These are phyloP conservation scores for Microctenopoma steveboyesi DNA, from an alignment of 2,797 vertebrate species.

Conservation along the genomic window DNA sequence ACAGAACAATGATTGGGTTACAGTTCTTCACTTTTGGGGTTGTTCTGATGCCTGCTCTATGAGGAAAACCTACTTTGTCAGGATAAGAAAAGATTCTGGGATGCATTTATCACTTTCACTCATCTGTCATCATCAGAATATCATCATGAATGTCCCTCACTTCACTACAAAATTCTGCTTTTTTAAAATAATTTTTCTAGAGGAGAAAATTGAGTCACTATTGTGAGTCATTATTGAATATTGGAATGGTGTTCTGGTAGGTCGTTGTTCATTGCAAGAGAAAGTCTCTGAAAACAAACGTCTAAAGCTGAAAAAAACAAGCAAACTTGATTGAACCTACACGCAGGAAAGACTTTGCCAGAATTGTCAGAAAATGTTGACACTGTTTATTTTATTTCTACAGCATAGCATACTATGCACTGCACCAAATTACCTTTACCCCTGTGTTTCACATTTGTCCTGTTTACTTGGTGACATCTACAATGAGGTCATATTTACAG, in stretches of 20 bases:
- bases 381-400: conserved; percentile 20
- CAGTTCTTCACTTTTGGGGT: conserved; percentile 66
- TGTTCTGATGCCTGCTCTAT: conserved; percentile 72
- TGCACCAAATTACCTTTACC: conserved; percentile 34
- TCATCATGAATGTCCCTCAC: conserved; percentile 59
- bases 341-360: conserved; percentile 23
- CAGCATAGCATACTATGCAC: conserved; percentile 39
- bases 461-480: conserved; percentile 66
- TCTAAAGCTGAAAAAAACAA: conserved; percentile 20
- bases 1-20: conserved; percentile 81
- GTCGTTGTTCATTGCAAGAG: conserved; percentile 47
- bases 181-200: conserved; percentile 30
- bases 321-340: conserved; percentile 38
- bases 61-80: conserved; percentile 67
- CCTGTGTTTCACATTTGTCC: conserved; percentile 54
- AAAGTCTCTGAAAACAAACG: conserved; percentile 35
- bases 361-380: background rate
- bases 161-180: conserved; percentile 61
- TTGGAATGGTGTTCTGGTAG: conserved; percentile 69
- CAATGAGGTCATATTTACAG: conserved; percentile 77
- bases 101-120: conserved; percentile 64
- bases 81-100: conserved; percentile 65
- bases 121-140: conserved; percentile 61
- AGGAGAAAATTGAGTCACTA: conserved; percentile 41
- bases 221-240: conserved; percentile 50